Evolutionary conservation across 2,797 vertebrate genomes (phyloP).

Genomic region (Parauchenoglanis punctatus): DNA sequence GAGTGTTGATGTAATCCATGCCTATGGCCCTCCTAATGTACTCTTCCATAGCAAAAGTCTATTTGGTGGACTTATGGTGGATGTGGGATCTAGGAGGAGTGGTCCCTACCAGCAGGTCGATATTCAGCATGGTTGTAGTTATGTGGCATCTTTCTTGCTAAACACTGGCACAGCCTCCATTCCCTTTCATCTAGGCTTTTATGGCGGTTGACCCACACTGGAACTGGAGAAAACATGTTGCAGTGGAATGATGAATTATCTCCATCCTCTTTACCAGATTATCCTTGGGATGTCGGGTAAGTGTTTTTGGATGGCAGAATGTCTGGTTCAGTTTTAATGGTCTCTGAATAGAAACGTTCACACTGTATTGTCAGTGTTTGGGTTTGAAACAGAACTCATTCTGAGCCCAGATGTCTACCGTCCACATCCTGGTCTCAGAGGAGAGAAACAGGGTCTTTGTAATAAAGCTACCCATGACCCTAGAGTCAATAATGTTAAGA

Average conservation of each 20-base stretch:
- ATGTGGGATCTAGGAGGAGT: not conserved
- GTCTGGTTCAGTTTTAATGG: not conserved
- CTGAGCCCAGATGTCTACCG: not conserved
- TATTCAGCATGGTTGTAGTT: not conserved
- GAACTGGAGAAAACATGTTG: not conserved
- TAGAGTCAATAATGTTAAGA: not conserved
- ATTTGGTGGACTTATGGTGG: not conserved
- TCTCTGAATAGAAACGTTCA: not conserved
- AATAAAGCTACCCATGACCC: not conserved
- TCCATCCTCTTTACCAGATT: not conserved
- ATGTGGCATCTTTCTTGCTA: not conserved
- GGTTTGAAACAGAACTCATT: not conserved
- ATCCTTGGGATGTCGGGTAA: not conserved
- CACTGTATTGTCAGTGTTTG: not conserved
- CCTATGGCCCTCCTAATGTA: not conserved
- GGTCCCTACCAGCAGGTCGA: not conserved
- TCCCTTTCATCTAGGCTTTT: not conserved
- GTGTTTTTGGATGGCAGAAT: not conserved
- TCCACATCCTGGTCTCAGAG: not conserved
- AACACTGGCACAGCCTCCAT: not conserved
- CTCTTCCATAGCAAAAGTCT: not conserved
- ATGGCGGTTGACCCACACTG: not conserved
- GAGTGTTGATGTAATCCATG: not conserved
- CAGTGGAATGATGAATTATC: not conserved
- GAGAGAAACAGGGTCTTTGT: not conserved